Percentiles rank a stretch among this genome's conserved stretches.
phyloP scores from a whole-genome alignment of 2,888 invertebrate genomes.

The Sphecodes monilicornis region DNA sequence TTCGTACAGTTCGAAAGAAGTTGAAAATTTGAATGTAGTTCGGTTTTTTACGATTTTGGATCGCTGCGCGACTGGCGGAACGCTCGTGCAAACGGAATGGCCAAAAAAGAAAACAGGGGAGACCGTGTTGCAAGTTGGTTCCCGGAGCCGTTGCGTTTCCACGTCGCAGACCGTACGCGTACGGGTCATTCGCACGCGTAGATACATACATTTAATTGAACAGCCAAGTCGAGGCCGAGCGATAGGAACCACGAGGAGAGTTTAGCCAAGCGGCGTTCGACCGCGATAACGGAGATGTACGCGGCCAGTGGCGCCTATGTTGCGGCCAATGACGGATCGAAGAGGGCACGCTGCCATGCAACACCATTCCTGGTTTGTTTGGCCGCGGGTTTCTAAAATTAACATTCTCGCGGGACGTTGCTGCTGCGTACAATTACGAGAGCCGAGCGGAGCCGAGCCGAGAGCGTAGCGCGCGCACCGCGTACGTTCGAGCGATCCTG shows the following conservation, averaged over 20 bases:
- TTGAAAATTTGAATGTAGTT: no score
- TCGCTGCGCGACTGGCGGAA: background rate
- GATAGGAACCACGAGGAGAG: conserved; percentile 23
- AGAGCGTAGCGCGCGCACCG: background rate
- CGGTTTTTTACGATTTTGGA: background rate
- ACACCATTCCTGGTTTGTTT: conserved; percentile 50
- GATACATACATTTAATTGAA: conserved; percentile 39
- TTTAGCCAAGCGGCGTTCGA: conserved; percentile 68
- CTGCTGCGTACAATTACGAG: conserved; percentile 27
- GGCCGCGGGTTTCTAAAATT: conserved; percentile 41
- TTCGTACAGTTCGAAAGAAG: no score
- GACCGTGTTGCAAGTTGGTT: background rate
- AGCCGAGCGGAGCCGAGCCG: background rate
- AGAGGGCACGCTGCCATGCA: conserved; percentile 42
- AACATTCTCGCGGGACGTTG: conserved; percentile 36
- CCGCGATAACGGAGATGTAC: conserved; percentile 62
- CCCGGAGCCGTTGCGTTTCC: background rate
- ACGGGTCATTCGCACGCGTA: background rate
- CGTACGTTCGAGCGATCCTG: conserved; percentile 15
- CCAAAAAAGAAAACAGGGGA: background rate
- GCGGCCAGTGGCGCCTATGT: conserved; percentile 66
- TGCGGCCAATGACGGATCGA: conserved; percentile 48
- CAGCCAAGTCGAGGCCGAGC: conserved; percentile 18
- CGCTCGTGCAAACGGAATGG: background rate
- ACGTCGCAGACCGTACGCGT: background rate